Evolutionary conservation across 2,888 invertebrate species (phyloP).

Genomic region (Amphipyra tragopoginis): DNA sequence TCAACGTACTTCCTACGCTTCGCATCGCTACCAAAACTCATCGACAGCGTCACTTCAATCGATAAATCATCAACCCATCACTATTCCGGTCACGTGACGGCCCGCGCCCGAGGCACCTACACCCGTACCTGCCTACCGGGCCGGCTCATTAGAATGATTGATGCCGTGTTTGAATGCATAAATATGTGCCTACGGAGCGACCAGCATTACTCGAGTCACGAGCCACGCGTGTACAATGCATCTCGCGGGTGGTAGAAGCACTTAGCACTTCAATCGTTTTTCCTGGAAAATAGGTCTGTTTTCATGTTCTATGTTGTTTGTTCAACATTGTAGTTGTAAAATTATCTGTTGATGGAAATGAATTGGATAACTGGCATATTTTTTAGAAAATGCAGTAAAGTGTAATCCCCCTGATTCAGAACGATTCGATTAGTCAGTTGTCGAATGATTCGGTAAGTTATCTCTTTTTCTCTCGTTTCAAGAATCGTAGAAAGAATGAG

Average conservation of each 20-base stretch:
- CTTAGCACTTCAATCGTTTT: conserved; percentile 31
- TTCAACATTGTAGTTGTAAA: too few species aligned
- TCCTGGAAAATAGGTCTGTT: conserved; percentile 30
- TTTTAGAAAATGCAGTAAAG: too few species aligned
- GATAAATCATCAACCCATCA: conserved; percentile 70
- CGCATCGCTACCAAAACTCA: background rate
- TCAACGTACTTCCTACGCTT: too few species aligned
- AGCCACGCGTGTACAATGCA: conserved; percentile 71
- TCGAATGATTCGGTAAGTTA: too few species aligned
- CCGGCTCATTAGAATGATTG: conserved; percentile 88
- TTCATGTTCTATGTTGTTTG: background rate
- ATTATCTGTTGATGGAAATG: too few species aligned
- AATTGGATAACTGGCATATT: too few species aligned
- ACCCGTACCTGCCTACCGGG: conserved; percentile 71
- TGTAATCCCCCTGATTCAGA: too few species aligned
- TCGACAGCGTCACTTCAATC: conserved; percentile 32
- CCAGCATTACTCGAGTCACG: conserved; percentile 74
- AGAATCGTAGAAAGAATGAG: too few species aligned
- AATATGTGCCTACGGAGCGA: conserved; percentile 77
- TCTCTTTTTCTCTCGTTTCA: too few species aligned
- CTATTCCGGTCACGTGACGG: conserved; percentile 73
- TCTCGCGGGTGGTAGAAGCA: conserved; percentile 48
- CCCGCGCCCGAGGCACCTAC: conserved; percentile 65
- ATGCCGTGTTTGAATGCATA: conserved; percentile 85
- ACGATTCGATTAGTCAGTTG: too few species aligned